Evolutionary conservation across 2,888 invertebrate species (phyloP).

Genomic region (Lasioglossum zephyrum): DNA sequence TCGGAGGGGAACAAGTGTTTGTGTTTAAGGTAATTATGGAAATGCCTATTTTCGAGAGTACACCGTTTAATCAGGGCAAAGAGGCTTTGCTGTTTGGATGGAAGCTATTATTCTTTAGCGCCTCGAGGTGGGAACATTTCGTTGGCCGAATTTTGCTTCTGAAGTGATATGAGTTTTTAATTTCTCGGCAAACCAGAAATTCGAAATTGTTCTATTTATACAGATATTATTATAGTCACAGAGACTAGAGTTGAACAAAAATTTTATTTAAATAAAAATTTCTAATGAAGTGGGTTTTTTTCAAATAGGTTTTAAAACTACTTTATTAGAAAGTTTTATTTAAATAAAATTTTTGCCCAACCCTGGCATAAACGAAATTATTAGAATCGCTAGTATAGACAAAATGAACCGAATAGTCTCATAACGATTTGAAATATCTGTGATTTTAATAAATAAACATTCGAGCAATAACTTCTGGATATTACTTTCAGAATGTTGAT

Average conservation of each 20-base stretch:
- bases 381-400: too few relatives aligned
- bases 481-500: neutral
- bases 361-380: too few relatives aligned
- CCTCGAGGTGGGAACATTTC: too few relatives aligned
- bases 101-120: neutral
- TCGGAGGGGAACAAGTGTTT: neutral
- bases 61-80: slow-evolving; percentile 17
- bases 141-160: neutral
- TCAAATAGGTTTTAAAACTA: too few relatives aligned
- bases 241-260: too few relatives aligned
- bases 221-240: neutral
- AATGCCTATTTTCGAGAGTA: slow-evolving; percentile 22
- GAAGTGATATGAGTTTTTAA: neutral
- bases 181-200: neutral
- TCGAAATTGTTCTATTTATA: neutral
- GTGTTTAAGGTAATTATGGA: slow-evolving; percentile 35
- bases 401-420: too few relatives aligned
- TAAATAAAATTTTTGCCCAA: too few relatives aligned
- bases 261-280: too few relatives aligned
- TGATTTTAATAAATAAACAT: neutral
- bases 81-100: neutral
- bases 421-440: neutral
- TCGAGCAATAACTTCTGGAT: neutral
- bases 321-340: too few relatives aligned
- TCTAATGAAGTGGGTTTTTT: too few relatives aligned